phyloP scores from a whole-genome alignment of 2,888 invertebrate species.

The Callosobruchus maculatus region DNA sequence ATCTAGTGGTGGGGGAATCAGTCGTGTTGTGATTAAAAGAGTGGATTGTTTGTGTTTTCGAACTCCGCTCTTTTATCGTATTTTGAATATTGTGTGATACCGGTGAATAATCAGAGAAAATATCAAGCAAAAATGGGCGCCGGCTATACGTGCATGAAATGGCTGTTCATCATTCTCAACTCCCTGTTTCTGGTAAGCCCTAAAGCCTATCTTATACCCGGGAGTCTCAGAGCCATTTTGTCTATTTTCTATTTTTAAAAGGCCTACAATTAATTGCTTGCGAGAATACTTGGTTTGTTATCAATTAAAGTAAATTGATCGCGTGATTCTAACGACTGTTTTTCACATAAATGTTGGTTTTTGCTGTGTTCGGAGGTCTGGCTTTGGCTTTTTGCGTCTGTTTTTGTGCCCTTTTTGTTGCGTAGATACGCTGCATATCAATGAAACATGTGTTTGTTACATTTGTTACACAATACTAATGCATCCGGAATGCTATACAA shows the following conservation, averaged over 20 bases:
- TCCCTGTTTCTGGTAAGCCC: conserved; percentile 70
- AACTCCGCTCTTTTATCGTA: neutral
- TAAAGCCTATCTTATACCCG: neutral
- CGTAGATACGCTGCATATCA: neutral
- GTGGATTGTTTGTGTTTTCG: neutral
- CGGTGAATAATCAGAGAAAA: neutral
- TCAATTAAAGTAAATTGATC: neutral
- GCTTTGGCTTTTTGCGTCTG: neutral
- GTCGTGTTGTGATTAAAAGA: neutral
- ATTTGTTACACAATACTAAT: neutral
- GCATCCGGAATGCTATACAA: neutral
- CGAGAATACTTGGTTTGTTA: neutral
- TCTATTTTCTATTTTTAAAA: conserved; percentile 3
- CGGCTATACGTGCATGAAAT: conserved; percentile 69
- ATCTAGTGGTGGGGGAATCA: neutral
- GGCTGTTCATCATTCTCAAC: conserved; percentile 67
- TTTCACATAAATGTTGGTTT: neutral
- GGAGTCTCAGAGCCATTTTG: conserved; percentile 31
- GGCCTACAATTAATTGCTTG: neutral
- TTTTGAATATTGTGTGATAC: neutral
- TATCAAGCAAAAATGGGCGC: conserved; percentile 51
- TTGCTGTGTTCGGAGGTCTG: neutral
- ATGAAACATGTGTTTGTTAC: neutral
- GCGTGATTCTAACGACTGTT: neutral
- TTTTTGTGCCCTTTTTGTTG: neutral